These are phyloP conservation scores for Drosophila acutilabella DNA, from an alignment of 2,888 invertebrate genomes.

Conservation along the genomic window DNA sequence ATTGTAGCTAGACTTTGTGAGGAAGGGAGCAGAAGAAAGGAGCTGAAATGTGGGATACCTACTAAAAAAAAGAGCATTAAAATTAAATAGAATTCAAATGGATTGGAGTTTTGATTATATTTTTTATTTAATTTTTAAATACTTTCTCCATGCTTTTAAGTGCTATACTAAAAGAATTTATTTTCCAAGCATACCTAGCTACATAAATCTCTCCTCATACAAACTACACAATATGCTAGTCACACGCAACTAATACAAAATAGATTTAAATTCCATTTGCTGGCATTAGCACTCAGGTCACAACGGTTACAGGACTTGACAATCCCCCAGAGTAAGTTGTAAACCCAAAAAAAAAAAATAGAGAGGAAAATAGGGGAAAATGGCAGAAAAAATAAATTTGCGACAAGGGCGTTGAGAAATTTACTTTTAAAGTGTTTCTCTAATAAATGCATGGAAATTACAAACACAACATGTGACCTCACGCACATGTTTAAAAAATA, in stretches of 20 bases:
- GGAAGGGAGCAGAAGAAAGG: neutral
- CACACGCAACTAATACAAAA: slow-evolving; percentile 71
- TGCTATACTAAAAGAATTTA: slow-evolving; percentile 10
- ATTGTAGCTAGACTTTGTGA: neutral
- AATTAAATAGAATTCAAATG: too few relatives aligned
- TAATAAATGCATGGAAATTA: slow-evolving; percentile 72
- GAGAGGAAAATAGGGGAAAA: neutral
- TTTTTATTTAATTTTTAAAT: too few relatives aligned
- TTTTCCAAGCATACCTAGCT: slow-evolving; percentile 26
- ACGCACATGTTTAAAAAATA: slow-evolving; percentile 73
- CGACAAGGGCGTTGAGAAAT: slow-evolving; percentile 67
- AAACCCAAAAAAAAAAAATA: slow-evolving; percentile 15
- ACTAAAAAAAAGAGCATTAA: too few relatives aligned
- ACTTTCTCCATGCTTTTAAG: neutral
- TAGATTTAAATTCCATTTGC: slow-evolving; percentile 78
- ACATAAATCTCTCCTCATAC: slow-evolving; percentile 16
- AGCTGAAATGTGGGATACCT: neutral
- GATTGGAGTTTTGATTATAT: too few relatives aligned
- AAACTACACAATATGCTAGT: slow-evolving; percentile 56
- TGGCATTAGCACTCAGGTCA: slow-evolving; percentile 77
- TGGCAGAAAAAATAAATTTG: slow-evolving; percentile 11
- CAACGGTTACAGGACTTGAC: slow-evolving; percentile 55
- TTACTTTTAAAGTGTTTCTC: slow-evolving; percentile 77
- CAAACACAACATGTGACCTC: slow-evolving; percentile 58
- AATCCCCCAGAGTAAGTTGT: slow-evolving; percentile 59